Percentiles rank a stretch among this genome's conserved stretches.
Conservation (phyloP, 2,888 invertebrate genomes). For the Meiosimyza decipiens region DNA sequence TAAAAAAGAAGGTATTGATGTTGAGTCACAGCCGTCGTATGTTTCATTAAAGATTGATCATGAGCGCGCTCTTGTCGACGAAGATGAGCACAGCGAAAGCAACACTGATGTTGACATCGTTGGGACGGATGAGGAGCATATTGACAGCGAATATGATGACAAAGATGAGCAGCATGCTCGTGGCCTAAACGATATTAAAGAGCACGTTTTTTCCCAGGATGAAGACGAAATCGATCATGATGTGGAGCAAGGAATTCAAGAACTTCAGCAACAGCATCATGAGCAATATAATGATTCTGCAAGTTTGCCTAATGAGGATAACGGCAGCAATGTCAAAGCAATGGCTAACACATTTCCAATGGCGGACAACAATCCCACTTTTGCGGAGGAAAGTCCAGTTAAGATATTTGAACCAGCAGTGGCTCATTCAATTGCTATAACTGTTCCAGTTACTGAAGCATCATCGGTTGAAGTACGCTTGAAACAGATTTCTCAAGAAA, state of each 20-base stretch:
- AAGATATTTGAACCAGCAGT: background rate
- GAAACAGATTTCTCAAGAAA: conserved; percentile 64
- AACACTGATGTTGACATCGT: conserved; percentile 37
- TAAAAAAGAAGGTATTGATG: conserved; percentile 52
- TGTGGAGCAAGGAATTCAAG: conserved; percentile 54
- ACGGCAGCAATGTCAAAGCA: conserved; percentile 18
- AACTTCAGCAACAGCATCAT: conserved; percentile 53
- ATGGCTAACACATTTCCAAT: background rate
- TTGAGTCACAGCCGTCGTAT: conserved; percentile 58
- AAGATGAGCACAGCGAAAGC: conserved; percentile 41
- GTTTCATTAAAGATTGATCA: conserved; percentile 60
- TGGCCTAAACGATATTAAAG: conserved; percentile 52
- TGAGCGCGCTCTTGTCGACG: conserved; percentile 53
- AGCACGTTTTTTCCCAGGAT: conserved; percentile 53
- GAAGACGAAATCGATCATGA: conserved; percentile 54
- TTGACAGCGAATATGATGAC: conserved; percentile 33
- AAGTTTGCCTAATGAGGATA: conserved; percentile 35
- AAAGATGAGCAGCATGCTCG: conserved; percentile 54
- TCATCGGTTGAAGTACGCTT: conserved; percentile 65
- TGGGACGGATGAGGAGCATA: conserved; percentile 25
- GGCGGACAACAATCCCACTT: background rate
- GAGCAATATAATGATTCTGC: background rate
- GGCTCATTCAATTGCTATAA: conserved; percentile 25
- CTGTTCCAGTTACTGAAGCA: conserved; percentile 49
- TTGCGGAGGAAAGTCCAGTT: conserved; percentile 23